phyloP scores from a whole-genome alignment of 2,113 vertebrate genomes.

The Zosterops lateralis region DNA sequence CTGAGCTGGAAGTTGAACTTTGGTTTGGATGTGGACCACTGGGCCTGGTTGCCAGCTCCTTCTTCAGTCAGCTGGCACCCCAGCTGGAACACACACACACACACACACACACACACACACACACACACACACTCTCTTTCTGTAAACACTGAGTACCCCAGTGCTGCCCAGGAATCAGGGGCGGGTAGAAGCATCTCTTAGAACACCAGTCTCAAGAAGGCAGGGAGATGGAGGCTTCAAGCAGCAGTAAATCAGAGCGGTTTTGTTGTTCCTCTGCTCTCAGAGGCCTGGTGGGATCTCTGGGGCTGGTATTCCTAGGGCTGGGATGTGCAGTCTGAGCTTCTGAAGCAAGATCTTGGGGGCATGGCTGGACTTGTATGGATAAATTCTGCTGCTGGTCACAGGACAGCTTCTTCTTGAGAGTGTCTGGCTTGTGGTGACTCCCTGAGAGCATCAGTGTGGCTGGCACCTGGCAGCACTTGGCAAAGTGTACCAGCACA shows the following conservation, averaged over 20 bases:
- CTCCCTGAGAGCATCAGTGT: background rate
- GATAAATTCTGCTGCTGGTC: background rate
- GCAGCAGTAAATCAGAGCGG: background rate
- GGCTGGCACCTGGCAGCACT: background rate
- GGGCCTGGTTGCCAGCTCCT: background rate
- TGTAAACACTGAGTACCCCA: background rate
- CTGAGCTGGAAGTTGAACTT: background rate
- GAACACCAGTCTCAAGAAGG: background rate
- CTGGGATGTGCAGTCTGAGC: background rate
- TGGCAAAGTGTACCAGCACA: background rate
- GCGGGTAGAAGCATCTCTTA: background rate
- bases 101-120: background rate
- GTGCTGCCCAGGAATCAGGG: background rate
- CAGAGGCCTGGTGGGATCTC: background rate
- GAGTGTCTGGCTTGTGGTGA: background rate
- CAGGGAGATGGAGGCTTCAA: background rate
- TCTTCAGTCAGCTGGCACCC: background rate
- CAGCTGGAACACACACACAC: background rate
- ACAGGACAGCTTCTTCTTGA: background rate
- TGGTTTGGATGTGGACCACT: background rate
- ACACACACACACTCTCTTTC: background rate
- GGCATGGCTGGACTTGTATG: background rate
- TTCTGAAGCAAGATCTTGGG: background rate
- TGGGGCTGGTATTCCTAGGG: background rate
- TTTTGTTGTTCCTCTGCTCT: background rate